Evolutionary conservation across 2,888 invertebrate species (phyloP).

Genomic region (Octonoba sinensis): DNA sequence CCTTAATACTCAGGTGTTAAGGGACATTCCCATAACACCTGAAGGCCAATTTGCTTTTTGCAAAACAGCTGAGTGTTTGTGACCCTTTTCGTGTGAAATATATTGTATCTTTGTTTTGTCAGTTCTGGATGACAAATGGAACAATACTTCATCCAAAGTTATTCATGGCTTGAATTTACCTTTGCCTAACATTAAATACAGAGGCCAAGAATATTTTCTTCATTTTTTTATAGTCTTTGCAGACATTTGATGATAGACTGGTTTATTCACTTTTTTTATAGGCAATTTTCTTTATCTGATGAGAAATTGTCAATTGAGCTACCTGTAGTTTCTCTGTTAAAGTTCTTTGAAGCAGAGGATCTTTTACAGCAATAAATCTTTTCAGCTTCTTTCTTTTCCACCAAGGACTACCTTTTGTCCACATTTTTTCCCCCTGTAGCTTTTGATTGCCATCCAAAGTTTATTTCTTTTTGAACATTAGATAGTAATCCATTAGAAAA

Average conservation of each 20-base stretch:
- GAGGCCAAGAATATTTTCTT: slow-evolving; percentile 7
- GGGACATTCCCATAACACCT: slow-evolving; percentile 12
- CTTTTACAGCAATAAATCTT: slow-evolving; percentile 5
- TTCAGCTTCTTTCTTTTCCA: slow-evolving; percentile 6
- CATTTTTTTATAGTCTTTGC: slow-evolving; percentile 8
- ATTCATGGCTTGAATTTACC: slow-evolving; percentile 3
- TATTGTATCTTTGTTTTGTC: slow-evolving; percentile 5
- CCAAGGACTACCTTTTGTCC: neutral
- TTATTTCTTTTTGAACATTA: slow-evolving; percentile 5
- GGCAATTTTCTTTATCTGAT: neutral
- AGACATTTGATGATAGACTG: slow-evolving; percentile 15
- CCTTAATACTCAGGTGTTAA: slow-evolving; percentile 1
- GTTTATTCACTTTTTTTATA: slow-evolving; percentile 3
- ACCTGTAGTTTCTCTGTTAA: slow-evolving; percentile 4
- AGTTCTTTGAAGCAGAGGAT: too few species aligned
- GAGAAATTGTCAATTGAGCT: slow-evolving; percentile 5
- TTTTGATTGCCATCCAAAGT: neutral
- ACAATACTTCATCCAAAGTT: slow-evolving; percentile 5
- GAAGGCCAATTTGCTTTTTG: slow-evolving; percentile 8
- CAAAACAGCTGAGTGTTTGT: slow-evolving; percentile 8
- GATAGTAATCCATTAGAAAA: slow-evolving; percentile 12
- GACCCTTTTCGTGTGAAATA: slow-evolving; percentile 1
- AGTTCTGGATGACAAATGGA: slow-evolving; percentile 1
- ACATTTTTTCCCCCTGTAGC: neutral
- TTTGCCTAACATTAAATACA: slow-evolving; percentile 7